phyloP scores from a whole-genome alignment of 2,113 vertebrate genomes.

The Ursus arctos region DNA sequence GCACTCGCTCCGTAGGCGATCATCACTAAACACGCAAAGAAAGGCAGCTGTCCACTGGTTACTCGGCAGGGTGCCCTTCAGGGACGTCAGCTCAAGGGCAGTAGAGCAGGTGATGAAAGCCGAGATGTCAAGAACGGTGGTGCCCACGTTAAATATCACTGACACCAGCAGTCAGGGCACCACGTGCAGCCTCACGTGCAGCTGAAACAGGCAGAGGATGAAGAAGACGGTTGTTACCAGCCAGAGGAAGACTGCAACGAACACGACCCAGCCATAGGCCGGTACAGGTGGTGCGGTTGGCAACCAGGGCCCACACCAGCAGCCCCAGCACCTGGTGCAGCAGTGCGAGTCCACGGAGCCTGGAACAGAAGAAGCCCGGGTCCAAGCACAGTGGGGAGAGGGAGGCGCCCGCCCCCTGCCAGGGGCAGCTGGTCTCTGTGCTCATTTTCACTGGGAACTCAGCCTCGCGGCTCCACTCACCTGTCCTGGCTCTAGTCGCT shows the following conservation, averaged over 20 bases:
- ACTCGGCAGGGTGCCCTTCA: slow-evolving; percentile 42
- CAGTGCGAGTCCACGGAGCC: too few species aligned
- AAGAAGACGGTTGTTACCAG: slow-evolving; percentile 92
- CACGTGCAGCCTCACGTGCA: slow-evolving; percentile 82
- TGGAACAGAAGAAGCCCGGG: too few species aligned
- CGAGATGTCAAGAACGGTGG: slow-evolving; percentile 90
- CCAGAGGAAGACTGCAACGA: slow-evolving; percentile 94
- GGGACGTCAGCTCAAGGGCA: slow-evolving; percentile 62
- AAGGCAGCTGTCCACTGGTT: slow-evolving; percentile 89
- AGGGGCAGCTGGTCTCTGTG: too few species aligned
- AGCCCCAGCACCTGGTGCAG: slow-evolving; percentile 90
- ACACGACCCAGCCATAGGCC: slow-evolving; percentile 94
- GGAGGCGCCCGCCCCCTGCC: too few species aligned
- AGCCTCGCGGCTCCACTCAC: too few species aligned
- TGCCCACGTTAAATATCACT: slow-evolving; percentile 87
- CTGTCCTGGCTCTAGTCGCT: too few species aligned
- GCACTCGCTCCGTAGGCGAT: slow-evolving; percentile 89
- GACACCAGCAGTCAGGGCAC: slow-evolving; percentile 93
- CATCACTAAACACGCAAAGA: slow-evolving; percentile 91
- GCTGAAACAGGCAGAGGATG: slow-evolving; percentile 87
- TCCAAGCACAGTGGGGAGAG: too few species aligned
- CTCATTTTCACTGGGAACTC: too few species aligned
- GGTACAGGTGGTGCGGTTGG: slow-evolving; percentile 71
- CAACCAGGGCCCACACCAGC: slow-evolving; percentile 94
- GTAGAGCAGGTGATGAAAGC: slow-evolving; percentile 91